Percentiles rank a stretch among this genome's conserved stretches.
These are phyloP conservation scores for Onychorhynchus coronatus DNA, from an alignment of 2,113 vertebrate species.

Conservation along the genomic window DNA sequence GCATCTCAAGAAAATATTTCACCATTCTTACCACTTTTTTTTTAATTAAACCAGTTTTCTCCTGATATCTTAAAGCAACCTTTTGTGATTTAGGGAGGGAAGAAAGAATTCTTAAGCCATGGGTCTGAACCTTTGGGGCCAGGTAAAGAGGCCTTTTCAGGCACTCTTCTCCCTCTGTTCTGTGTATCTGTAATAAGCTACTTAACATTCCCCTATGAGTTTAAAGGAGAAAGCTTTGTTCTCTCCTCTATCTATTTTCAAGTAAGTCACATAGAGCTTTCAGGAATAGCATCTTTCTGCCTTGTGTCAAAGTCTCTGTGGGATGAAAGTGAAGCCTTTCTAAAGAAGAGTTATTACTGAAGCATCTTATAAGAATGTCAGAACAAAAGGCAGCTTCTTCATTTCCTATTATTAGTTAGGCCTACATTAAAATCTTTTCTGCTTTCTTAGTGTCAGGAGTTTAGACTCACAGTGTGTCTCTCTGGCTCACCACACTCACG, in stretches of 20 bases:
- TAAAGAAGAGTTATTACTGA: conserved; percentile 27
- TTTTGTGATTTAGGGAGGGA: background rate
- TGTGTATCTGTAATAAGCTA: background rate
- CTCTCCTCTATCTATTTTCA: background rate
- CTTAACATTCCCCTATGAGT: conserved; percentile 11
- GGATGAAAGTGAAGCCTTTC: conserved; percentile 32
- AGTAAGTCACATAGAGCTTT: background rate
- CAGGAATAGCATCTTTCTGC: conserved; percentile 27
- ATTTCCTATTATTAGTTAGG: conserved; percentile 18
- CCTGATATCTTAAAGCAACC: background rate
- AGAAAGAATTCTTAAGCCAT: background rate
- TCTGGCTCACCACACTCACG: background rate
- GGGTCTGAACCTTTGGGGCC: background rate
- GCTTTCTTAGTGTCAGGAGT: background rate
- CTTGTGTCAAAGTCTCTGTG: conserved; percentile 22
- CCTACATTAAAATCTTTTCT: background rate
- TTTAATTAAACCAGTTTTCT: background rate
- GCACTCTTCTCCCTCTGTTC: background rate
- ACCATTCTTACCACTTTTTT: background rate
- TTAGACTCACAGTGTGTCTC: background rate
- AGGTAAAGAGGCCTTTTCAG: background rate
- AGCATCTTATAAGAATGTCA: background rate
- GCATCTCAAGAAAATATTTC: background rate
- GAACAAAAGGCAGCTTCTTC: conserved; percentile 9
- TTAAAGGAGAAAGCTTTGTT: conserved; percentile 31